Conservation (phyloP, 1,140 invertebrate genomes). For the Stenopsyche tienmushanensis region DNA sequence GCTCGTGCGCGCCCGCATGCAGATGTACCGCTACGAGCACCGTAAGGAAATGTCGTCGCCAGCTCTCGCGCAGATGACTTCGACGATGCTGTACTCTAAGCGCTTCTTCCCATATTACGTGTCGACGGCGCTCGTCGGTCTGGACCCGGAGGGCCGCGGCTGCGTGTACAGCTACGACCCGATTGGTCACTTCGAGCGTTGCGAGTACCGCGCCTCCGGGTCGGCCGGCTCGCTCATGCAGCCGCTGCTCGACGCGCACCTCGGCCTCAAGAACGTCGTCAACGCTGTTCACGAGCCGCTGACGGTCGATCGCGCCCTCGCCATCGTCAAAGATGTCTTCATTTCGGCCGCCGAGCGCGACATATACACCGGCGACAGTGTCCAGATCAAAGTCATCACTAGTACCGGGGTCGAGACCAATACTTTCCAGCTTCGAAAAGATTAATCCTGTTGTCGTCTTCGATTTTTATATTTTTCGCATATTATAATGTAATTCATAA, state of each 20-base stretch:
- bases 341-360: slow-evolving; percentile 96
- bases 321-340: slow-evolving; percentile 91
- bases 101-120: slow-evolving; percentile 99
- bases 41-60: slow-evolving; percentile 90
- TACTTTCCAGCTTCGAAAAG: slow-evolving; percentile 71
- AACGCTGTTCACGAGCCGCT: slow-evolving; percentile 59
- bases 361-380: slow-evolving; percentile 93
- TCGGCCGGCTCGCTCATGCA: slow-evolving; percentile 78
- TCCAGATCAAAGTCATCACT: slow-evolving; percentile 87
- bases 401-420: slow-evolving; percentile 80
- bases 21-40: slow-evolving; percentile 96
- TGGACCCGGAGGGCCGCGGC: slow-evolving; percentile 86
- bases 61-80: slow-evolving; percentile 92
- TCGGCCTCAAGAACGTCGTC: slow-evolving; percentile 85
- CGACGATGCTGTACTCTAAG: slow-evolving; percentile 94
- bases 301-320: slow-evolving; percentile 77
- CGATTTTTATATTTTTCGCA: too few relatives aligned
- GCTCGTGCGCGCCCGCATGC: slow-evolving; percentile 80
- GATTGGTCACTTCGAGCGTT: slow-evolving; percentile 87
- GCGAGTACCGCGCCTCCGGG: slow-evolving; percentile 80
- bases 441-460: slow-evolving; percentile 63
- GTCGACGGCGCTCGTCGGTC: slow-evolving; percentile 90
- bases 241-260: slow-evolving; percentile 86
- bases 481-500: too few relatives aligned
- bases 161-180: slow-evolving; percentile 96